Evolutionary conservation across 1,140 invertebrate species (phyloP).

Genomic region (Rhagoletis zephyria): DNA sequence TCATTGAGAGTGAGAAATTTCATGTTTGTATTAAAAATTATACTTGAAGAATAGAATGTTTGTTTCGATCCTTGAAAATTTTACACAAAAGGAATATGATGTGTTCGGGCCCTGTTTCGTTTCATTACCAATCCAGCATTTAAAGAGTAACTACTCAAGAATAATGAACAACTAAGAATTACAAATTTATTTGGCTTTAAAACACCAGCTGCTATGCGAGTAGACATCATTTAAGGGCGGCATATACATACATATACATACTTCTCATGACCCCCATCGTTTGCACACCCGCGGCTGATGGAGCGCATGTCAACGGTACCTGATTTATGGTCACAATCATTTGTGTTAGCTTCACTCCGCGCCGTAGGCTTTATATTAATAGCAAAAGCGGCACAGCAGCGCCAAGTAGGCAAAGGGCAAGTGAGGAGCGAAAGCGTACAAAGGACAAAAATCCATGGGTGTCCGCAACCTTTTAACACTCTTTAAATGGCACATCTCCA

Average conservation of each 20-base stretch:
- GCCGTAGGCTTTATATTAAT: slow-evolving; percentile 8
- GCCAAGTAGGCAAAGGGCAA: neutral
- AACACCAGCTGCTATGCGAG: slow-evolving; percentile 6
- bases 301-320: slow-evolving; percentile 17
- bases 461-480: slow-evolving; percentile 33
- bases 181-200: slow-evolving; percentile 16
- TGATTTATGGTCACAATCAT: slow-evolving; percentile 51
- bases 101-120: no score
- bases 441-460: slow-evolving; percentile 28
- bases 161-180: neutral
- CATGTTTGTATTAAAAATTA: no score
- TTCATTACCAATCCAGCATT: neutral
- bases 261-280: neutral
- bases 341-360: neutral
- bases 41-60: no score
- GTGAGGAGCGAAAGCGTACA: neutral
- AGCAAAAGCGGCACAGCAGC: neutral
- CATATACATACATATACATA: neutral
- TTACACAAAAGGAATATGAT: no score
- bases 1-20: no score
- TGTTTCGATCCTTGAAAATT: no score
- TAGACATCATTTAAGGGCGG: neutral
- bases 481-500: slow-evolving; percentile 18
- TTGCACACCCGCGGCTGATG: neutral
- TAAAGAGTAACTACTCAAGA: neutral